Evolutionary conservation across 2,888 invertebrate genomes (phyloP).

Genomic region (Brachyptera putata): DNA sequence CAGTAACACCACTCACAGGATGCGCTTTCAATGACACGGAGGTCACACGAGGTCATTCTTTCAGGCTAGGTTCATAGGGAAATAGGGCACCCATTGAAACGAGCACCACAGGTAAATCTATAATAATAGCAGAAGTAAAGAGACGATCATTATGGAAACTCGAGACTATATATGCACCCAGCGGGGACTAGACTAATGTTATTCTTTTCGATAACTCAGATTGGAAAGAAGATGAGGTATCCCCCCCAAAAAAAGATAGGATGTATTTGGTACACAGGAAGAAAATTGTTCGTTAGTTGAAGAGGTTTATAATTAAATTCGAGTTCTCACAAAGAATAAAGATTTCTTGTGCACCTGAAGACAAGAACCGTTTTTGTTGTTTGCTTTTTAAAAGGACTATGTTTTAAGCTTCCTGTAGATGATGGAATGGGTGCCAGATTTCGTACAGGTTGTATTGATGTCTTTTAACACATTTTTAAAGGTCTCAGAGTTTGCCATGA

Average conservation of each 20-base stretch:
- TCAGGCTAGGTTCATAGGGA: conserved; percentile 23
- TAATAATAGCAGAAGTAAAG: background rate
- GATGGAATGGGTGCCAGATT: conserved; percentile 3
- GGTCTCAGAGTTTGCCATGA: conserved; percentile 12
- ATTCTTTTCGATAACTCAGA: conserved; percentile 23
- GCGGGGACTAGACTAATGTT: conserved; percentile 28
- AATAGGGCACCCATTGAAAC: conserved; percentile 24
- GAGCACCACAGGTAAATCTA: background rate
- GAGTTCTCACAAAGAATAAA: background rate
- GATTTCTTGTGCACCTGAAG: conserved; percentile 24
- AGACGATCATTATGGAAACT: conserved; percentile 21
- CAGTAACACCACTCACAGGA: conserved; percentile 11
- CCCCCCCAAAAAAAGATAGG: conserved; percentile 21
- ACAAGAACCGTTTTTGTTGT: conserved; percentile 22
- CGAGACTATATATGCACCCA: conserved; percentile 21
- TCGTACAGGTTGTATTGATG: conserved; percentile 24
- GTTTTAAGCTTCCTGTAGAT: conserved; percentile 5
- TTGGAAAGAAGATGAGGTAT: conserved; percentile 20
- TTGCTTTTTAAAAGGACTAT: conserved; percentile 6
- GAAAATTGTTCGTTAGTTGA: conserved; percentile 29
- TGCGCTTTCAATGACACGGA: background rate
- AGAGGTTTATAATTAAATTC: too few species aligned
- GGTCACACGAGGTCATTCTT: conserved; percentile 15
- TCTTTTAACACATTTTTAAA: conserved; percentile 21
- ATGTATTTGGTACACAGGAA: conserved; percentile 24